These are phyloP conservation scores for Danaus melanippus DNA, from an alignment of 1,140 invertebrate species.

Conservation along the genomic window DNA sequence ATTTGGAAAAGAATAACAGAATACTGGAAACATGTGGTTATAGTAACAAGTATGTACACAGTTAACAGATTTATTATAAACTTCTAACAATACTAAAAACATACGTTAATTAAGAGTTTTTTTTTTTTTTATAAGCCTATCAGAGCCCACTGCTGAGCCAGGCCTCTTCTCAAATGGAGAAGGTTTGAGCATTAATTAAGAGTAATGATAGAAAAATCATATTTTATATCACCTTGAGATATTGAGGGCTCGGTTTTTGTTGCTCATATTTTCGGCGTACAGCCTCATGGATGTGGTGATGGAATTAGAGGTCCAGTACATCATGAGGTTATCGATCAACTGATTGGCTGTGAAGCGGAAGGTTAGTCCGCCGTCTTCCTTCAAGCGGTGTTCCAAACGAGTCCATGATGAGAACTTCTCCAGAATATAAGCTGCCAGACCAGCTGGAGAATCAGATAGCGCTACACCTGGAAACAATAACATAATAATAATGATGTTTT, in stretches of 20 bases:
- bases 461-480: conserved; percentile 62
- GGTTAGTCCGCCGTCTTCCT: conserved; percentile 81
- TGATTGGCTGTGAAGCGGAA: conserved; percentile 77
- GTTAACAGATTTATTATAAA: no score
- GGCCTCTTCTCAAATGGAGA: no score
- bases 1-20: no score
- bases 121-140: no score
- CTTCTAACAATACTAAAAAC: no score
- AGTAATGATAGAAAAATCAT: no score
- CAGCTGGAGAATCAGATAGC: conserved; percentile 76
- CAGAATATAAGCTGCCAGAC: conserved; percentile 82
- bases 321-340: conserved; percentile 88
- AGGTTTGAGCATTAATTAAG: no score
- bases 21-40: no score
- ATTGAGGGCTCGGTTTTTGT: conserved; percentile 35
- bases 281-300: conserved; percentile 83
- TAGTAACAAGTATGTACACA: no score
- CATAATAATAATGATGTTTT: not conserved
- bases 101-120: no score
- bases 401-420: conserved; percentile 88
- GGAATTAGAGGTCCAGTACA: conserved; percentile 86
- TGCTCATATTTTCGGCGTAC: conserved; percentile 76
- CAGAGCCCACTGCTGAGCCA: no score
- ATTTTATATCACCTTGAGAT: conserved; percentile 49
- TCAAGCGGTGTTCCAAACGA: conserved; percentile 60